Evolutionary conservation across 2,888 invertebrate genomes (phyloP), one percentile per base, ranked within the genome.

Genomic region (Oligia strigilis): DNA sequence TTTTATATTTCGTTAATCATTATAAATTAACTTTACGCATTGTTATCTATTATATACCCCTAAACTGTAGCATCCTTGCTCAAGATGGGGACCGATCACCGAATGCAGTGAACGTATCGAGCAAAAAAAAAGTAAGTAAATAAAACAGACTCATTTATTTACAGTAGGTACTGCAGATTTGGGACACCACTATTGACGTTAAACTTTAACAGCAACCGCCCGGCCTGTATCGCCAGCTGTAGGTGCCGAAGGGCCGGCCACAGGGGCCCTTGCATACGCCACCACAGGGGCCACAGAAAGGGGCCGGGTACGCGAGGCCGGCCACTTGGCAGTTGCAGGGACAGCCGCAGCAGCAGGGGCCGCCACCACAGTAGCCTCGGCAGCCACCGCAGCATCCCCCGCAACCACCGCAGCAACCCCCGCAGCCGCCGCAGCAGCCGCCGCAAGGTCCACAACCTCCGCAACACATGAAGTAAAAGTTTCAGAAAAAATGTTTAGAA

Each of bases 231-330:
- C 95, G 90, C 93, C 94, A 95, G 89, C 96, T 95, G 89, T 96
- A 96, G 29, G 92, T 91, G 3, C 96, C 96, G 82, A 95, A 96
- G 62, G 95, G 95, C 62, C 87, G 90, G 23, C 95, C 95, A 52
- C 93, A 93, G 49, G 93, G 93, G 8, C 93, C 89, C 64, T 83
- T 77, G 86, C 92, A 92, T 62, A 92, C 81, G 1, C 92, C 91
- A 0, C 94, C 93, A 73, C 93, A 93, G 43, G 93, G 93, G 1
- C 93, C 93, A 70, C 90, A 90, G 80, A 93, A 95, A 0, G 94
- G 95, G 1, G 93, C 95, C 0, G 94, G 93, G 82, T 89, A 92
- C 0, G 88, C 79, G 3, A 89, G 77, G 0, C 95, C 95, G 0
- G 95, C 92, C 5, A 90, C 87, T 81, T 95, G 95, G 6, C 95